These are phyloP conservation scores for Rhopilema esculentum DNA, from an alignment of 30 jellyfish, hydroid and myxozoan genomes.

Conservation along the genomic window DNA sequence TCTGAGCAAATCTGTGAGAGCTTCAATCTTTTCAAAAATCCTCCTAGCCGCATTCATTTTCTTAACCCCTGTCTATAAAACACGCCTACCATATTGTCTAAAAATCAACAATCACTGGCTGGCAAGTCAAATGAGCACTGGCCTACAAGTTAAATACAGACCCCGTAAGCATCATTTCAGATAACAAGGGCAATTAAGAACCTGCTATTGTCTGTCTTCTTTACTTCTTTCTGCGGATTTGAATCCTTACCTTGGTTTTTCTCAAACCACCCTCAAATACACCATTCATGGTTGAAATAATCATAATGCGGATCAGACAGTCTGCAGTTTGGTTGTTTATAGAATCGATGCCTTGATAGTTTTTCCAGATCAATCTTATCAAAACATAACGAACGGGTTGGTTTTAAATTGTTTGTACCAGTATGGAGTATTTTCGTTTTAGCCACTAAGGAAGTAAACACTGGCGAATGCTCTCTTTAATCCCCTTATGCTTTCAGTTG, in stretches of 20 bases:
- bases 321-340: neutral
- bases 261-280: neutral
- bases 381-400: neutral
- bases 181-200: neutral
- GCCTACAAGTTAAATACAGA: neutral
- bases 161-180: neutral
- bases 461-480: neutral
- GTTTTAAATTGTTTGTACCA: neutral
- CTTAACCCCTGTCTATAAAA: neutral
- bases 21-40: neutral
- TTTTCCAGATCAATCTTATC: neutral
- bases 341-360: neutral
- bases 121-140: neutral
- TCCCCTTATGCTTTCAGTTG: neutral
- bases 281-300: neutral
- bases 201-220: neutral
- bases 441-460: neutral
- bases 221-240: neutral
- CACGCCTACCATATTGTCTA: neutral
- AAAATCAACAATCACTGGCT: neutral
- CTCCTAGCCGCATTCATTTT: neutral
- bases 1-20: no score
- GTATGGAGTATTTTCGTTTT: neutral
- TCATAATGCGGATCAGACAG: neutral
- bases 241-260: neutral